Evolutionary conservation across 1,140 invertebrate species (phyloP).

Genomic region (Dendrolimus punctatus): DNA sequence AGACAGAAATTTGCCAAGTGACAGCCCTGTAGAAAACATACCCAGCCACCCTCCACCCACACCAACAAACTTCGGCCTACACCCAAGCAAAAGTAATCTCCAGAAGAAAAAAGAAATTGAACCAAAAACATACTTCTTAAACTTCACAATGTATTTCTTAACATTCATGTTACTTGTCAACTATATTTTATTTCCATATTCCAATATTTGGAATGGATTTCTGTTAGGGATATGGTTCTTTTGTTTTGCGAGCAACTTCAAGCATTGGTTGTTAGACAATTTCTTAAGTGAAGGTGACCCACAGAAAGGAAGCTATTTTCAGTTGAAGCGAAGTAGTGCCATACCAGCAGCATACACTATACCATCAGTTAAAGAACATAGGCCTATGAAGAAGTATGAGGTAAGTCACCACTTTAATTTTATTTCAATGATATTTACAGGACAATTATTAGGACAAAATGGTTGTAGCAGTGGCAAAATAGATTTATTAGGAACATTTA

Average conservation of each 20-base stretch:
- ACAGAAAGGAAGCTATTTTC: slow-evolving; percentile 26
- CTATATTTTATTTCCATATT: slow-evolving; percentile 51
- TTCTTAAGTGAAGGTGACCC: slow-evolving; percentile 52
- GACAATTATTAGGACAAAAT: no score
- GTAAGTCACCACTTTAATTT: slow-evolving; percentile 28
- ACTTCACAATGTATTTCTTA: slow-evolving; percentile 51
- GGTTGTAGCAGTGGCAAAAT: no score
- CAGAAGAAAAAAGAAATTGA: slow-evolving; percentile 15
- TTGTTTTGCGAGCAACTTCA: slow-evolving; percentile 42
- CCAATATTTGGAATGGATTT: slow-evolving; percentile 60
- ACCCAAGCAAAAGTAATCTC: slow-evolving; percentile 43
- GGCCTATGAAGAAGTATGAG: slow-evolving; percentile 71
- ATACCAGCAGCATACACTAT: slow-evolving; percentile 45
- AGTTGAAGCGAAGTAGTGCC: slow-evolving; percentile 32
- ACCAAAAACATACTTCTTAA: slow-evolving; percentile 43
- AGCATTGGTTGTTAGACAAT: slow-evolving; percentile 52
- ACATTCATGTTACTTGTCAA: slow-evolving; percentile 49
- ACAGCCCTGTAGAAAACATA: slow-evolving; percentile 15
- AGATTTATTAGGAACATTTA: no score
- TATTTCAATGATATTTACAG: neutral
- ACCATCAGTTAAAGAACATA: slow-evolving; percentile 60
- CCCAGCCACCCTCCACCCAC: slow-evolving; percentile 16
- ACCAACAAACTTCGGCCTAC: slow-evolving; percentile 37
- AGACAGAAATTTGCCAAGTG: slow-evolving; percentile 20
- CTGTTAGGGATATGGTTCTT: slow-evolving; percentile 62